Evolutionary conservation across 1,140 invertebrate species (phyloP).

Genomic region (Drosophila santomea): DNA sequence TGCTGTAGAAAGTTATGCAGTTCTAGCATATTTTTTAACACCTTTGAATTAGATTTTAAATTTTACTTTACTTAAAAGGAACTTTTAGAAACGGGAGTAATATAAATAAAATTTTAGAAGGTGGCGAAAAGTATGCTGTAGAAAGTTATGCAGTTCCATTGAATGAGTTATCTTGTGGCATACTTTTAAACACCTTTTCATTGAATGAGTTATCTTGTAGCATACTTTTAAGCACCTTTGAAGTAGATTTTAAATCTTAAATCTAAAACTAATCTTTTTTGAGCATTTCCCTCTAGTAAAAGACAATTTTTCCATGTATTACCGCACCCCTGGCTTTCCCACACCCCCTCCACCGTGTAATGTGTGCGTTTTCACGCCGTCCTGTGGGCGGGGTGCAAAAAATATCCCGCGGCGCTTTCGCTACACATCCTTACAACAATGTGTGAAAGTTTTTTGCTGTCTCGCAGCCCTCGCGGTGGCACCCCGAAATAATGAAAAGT

Average conservation of each 20-base stretch:
- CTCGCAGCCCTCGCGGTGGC: constrained; percentile 23
- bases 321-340: constrained; percentile 9
- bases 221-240: background rate
- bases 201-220: background rate
- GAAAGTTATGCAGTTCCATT: background rate
- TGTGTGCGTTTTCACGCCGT: constrained; percentile 76
- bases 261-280: too few relatives aligned
- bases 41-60: too few relatives aligned
- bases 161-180: background rate
- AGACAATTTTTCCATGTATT: too few relatives aligned
- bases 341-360: constrained; percentile 37
- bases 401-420: constrained; percentile 77
- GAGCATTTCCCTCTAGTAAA: too few relatives aligned
- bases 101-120: background rate
- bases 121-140: background rate
- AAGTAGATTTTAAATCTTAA: background rate
- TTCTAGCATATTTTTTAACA: background rate
- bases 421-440: constrained; percentile 80
- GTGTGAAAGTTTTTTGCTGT: constrained; percentile 82
- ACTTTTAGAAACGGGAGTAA: too few relatives aligned
- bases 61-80: too few relatives aligned
- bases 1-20: background rate
- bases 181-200: too few relatives aligned
- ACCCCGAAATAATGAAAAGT: constrained; percentile 19
- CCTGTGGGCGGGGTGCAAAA: constrained; percentile 44